Conservation (phyloP, 1,140 invertebrate genomes). For the Brachionus calyciflorus region DNA sequence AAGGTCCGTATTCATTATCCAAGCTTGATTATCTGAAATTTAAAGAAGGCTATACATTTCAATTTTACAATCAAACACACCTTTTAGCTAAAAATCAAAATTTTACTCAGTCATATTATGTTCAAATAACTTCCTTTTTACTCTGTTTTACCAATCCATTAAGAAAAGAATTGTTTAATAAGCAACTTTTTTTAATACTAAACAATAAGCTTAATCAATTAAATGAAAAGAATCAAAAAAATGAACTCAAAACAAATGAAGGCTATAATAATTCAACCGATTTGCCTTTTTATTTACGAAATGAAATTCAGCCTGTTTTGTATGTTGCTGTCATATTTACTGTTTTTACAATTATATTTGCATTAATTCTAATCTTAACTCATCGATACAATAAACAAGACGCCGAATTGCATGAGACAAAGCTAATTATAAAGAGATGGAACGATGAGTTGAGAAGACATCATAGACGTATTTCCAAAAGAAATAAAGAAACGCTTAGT, state of each 20-base stretch:
- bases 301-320: background rate
- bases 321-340: conserved; percentile 26
- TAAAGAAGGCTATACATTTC: background rate
- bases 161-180: background rate
- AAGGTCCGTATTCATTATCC: background rate
- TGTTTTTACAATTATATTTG: conserved; percentile 4
- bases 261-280: background rate
- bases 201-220: background rate
- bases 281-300: background rate
- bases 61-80: background rate
- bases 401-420: background rate
- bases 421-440: conserved; percentile 8
- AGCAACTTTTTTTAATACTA: background rate
- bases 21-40: background rate
- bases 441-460: background rate
- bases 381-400: conserved; percentile 41
- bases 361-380: background rate
- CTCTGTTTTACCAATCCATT: background rate
- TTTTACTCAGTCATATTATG: background rate
- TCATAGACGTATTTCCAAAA: background rate
- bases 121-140: background rate
- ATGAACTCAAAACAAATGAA: background rate
- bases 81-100: background rate
- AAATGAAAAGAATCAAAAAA: background rate
- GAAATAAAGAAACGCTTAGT: background rate